These are phyloP conservation scores for Mactra quadrangularis DNA, from an alignment of 1,140 invertebrate species.

Conservation along the genomic window DNA sequence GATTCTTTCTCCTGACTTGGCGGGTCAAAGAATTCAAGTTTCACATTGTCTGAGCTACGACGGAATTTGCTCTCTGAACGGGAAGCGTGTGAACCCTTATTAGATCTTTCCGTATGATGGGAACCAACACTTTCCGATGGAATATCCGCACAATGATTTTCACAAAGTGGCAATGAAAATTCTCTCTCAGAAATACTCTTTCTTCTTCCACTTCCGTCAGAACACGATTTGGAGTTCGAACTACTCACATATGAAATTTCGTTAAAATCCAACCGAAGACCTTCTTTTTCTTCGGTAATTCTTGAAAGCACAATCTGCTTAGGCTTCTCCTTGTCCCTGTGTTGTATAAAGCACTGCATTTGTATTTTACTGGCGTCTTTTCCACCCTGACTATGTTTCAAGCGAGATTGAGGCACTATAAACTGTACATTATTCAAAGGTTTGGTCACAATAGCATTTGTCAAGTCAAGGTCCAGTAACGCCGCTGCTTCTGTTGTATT, in stretches of 20 bases:
- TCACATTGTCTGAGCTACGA: conserved; percentile 74
- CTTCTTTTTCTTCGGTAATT: conserved; percentile 80
- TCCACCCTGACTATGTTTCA: conserved; percentile 70
- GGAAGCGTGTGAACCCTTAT: conserved; percentile 63
- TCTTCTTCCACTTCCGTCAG: conserved; percentile 14
- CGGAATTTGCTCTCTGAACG: conserved; percentile 63
- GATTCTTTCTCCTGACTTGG: conserved; percentile 81
- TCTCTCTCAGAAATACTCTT: conserved; percentile 53
- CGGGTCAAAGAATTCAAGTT: conserved; percentile 79
- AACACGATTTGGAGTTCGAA: conserved; percentile 35
- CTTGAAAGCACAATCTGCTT: conserved; percentile 78
- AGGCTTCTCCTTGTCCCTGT: conserved; percentile 77
- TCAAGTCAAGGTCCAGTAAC: conserved; percentile 78
- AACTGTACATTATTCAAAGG: conserved; percentile 76
- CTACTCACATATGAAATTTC: conserved; percentile 65
- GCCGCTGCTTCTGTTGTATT: conserved; percentile 78
- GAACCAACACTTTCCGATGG: conserved; percentile 75
- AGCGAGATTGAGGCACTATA: conserved; percentile 71
- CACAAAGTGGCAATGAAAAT: conserved; percentile 33
- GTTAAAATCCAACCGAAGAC: conserved; percentile 72
- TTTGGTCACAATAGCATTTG: conserved; percentile 75
- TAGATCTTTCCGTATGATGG: conserved; percentile 70
- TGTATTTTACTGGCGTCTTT: conserved; percentile 75
- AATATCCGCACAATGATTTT: conserved; percentile 61
- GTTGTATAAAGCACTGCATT: conserved; percentile 79